A percentile compares a stretch with the other conserved stretches of the same genome.
These are phyloP conservation scores for Drosophila ogumai DNA, from an alignment of 1,140 invertebrate species.

Conservation along the genomic window DNA sequence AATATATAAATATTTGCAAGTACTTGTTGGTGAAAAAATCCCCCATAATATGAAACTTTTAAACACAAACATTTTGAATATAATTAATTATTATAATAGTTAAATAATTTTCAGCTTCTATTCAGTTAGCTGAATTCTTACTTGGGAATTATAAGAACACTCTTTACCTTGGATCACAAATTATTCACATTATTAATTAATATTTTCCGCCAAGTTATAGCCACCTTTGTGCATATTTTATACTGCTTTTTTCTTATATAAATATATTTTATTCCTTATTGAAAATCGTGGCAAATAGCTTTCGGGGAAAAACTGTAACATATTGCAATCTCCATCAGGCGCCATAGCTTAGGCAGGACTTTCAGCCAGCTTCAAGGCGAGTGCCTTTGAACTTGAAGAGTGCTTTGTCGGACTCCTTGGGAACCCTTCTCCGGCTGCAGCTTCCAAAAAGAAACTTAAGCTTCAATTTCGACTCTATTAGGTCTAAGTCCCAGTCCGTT, in stretches of 20 bases:
- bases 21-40: no score
- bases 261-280: background rate
- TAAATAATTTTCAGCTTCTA: no score
- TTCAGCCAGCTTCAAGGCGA: constrained; percentile 13
- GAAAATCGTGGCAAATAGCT: background rate
- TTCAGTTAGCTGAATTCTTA: background rate
- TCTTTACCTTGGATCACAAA: background rate
- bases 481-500: background rate
- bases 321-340: constrained; percentile 10
- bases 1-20: no score
- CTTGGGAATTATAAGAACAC: background rate
- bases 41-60: no score
- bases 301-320: constrained; percentile 5
- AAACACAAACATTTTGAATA: no score
- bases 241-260: background rate
- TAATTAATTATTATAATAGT: no score
- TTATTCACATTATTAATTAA: background rate
- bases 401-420: constrained; percentile 22
- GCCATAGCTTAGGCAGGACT: constrained; percentile 11
- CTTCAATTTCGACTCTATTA: constrained; percentile 63
- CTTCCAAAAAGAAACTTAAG: constrained; percentile 38
- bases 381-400: constrained; percentile 30
- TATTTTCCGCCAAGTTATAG: background rate
- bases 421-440: constrained; percentile 12
- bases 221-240: background rate